phyloP scores from a whole-genome alignment of 2,113 vertebrate species.

The Xenopus borealis region DNA sequence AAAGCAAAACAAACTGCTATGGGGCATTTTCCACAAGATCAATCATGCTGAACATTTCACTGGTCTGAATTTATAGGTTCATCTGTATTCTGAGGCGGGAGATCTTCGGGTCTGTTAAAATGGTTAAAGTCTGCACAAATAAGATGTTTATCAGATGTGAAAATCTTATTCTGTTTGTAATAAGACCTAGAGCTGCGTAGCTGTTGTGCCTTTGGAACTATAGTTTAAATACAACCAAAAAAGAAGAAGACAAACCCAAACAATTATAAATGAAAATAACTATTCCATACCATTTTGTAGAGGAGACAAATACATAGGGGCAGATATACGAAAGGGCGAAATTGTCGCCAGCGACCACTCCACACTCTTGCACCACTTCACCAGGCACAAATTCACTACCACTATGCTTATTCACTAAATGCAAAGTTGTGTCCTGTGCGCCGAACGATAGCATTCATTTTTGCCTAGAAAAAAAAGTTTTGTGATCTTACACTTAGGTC shows the following conservation, averaged over 20 bases:
- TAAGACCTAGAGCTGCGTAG: not conserved
- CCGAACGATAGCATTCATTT: too few species aligned
- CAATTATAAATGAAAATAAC: not conserved
- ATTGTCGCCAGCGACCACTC: too few species aligned
- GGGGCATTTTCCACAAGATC: slow-evolving; percentile 7
- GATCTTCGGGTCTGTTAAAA: not conserved
- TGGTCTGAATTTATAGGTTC: not conserved
- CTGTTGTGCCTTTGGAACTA: not conserved
- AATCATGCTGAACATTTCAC: slow-evolving; percentile 15
- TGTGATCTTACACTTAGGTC: too few species aligned
- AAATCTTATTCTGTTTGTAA: not conserved
- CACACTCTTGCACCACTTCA: too few species aligned
- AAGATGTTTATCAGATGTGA: not conserved
- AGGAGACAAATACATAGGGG: not conserved
- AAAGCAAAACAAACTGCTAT: slow-evolving; percentile 1
- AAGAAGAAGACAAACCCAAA: not conserved
- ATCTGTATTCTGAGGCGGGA: not conserved
- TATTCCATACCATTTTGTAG: not conserved
- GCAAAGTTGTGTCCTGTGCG: too few species aligned
- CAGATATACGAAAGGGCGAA: too few species aligned
- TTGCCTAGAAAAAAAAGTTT: too few species aligned
- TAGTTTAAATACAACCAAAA: not conserved
- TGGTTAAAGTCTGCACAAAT: not conserved
- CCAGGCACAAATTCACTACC: too few species aligned
- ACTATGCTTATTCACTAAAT: too few species aligned